Percentiles rank a stretch among this genome's conserved stretches.
Evolutionary conservation across 2,888 invertebrate species (phyloP).

Genomic region (Andricus curvator): DNA sequence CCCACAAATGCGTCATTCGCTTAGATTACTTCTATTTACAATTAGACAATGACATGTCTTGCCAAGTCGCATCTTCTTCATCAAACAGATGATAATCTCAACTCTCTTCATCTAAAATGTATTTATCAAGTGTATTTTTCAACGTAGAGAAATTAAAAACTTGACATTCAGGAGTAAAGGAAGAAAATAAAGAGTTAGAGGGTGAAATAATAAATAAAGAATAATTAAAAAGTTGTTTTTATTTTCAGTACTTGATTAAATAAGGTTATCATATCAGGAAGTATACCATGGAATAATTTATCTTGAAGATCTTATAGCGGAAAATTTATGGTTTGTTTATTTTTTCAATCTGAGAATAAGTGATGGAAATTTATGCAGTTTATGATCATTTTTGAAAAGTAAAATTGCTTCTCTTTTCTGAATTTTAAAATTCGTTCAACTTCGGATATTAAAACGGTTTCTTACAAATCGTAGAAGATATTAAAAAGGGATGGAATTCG

Average conservation of each 20-base stretch:
- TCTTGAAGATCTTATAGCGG: not conserved
- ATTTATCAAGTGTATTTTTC: no score
- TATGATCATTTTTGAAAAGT: not conserved
- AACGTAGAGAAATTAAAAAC: no score
- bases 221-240: not conserved
- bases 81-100: not conserved
- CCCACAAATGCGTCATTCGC: not conserved
- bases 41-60: not conserved
- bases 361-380: not conserved
- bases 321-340: not conserved
- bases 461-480: not conserved
- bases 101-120: no score
- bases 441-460: not conserved
- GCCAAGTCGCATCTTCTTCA: not conserved
- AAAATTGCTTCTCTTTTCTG: not conserved
- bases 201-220: no score
- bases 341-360: not conserved
- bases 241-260: not conserved
- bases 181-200: no score
- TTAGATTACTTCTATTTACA: conserved; percentile 7
- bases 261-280: not conserved
- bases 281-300: not conserved
- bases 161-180: no score
- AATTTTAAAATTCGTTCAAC: not conserved
- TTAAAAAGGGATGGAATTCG: not conserved